These are phyloP conservation scores for Plectus sambesii DNA, from an alignment of 1,140 invertebrate species.

Conservation along the genomic window DNA sequence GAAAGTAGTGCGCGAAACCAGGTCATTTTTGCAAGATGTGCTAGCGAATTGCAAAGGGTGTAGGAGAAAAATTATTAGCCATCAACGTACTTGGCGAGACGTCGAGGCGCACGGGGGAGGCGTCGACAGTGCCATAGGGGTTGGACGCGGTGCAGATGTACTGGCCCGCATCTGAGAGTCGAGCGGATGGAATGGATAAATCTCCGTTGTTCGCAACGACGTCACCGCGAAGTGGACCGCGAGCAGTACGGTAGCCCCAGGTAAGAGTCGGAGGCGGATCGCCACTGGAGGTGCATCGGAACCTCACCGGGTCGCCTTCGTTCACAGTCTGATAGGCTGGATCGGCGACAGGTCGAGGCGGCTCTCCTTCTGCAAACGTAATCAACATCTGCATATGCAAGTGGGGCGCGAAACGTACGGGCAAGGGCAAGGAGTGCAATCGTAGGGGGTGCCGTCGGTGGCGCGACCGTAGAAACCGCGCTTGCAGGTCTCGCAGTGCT, in stretches of 20 bases:
- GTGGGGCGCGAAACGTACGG: conserved; percentile 50
- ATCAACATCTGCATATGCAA: conserved; percentile 7
- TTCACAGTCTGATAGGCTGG: conserved; percentile 38
- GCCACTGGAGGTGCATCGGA: conserved; percentile 39
- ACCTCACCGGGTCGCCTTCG: conserved; percentile 38
- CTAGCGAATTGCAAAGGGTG: conserved; percentile 15
- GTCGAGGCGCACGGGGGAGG: conserved; percentile 39
- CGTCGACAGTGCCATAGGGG: conserved; percentile 32
- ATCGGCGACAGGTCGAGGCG: conserved; percentile 39
- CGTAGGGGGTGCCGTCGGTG: conserved; percentile 57
- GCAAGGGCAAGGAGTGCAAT: conserved; percentile 84
- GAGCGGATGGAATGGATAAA: conserved; percentile 35
- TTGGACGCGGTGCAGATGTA: conserved; percentile 43
- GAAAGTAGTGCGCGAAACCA: background rate
- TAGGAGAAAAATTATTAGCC: conserved; percentile 5
- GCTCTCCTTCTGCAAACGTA: conserved; percentile 16
- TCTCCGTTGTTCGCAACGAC: conserved; percentile 39
- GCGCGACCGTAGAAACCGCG: conserved; percentile 84
- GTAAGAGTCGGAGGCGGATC: conserved; percentile 28
- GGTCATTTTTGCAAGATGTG: no score
- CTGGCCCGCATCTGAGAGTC: conserved; percentile 35
- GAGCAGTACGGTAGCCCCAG: conserved; percentile 42
- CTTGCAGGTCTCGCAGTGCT: conserved; percentile 78
- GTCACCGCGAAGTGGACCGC: conserved; percentile 38
- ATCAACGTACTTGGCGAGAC: conserved; percentile 30